A percentile compares a stretch with the other conserved stretches of the same genome.
Conservation (phyloP, 2,113 vertebrate species). For the Odontesthes bonariensis region DNA sequence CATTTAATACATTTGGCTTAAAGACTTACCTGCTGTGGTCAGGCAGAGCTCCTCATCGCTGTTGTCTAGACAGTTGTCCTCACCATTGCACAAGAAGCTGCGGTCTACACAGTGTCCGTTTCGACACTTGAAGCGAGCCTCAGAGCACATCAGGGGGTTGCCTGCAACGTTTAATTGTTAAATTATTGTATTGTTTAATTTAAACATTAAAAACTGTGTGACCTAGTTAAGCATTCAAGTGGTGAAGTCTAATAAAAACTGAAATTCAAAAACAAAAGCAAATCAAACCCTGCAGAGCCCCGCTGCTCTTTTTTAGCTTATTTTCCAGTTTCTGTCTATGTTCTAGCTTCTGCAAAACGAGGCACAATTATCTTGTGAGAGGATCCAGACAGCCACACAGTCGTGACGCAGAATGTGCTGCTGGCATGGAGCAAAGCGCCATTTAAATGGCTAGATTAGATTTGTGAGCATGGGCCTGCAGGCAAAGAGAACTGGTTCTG, state of each 20-base stretch:
- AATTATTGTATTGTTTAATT: too few species aligned
- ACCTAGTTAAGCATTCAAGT: constrained; percentile 14
- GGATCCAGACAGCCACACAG: constrained; percentile 74
- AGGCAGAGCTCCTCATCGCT: constrained; percentile 95
- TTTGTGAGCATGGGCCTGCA: constrained; percentile 60
- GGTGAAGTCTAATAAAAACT: constrained; percentile 13
- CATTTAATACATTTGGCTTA: neutral
- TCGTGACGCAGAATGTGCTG: constrained; percentile 59
- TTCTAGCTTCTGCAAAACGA: constrained; percentile 42
- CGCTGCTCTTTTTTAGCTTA: constrained; percentile 1
- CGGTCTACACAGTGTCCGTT: constrained; percentile 97
- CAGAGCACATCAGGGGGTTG: constrained; percentile 94
- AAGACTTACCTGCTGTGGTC: constrained; percentile 89
- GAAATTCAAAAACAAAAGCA: neutral
- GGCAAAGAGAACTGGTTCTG: constrained; percentile 58
- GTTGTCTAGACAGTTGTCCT: constrained; percentile 97
- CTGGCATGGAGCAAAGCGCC: constrained; percentile 56
- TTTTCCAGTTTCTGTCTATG: constrained; percentile 25
- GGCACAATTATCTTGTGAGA: constrained; percentile 71
- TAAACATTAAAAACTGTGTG: constrained; percentile 3
- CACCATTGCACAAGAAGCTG: constrained; percentile 95
- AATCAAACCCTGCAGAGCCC: neutral
- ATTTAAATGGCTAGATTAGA: constrained; percentile 78
- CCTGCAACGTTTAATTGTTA: too few species aligned
- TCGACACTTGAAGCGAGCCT: constrained; percentile 93